Percentiles rank a stretch among this genome's conserved stretches.
Evolutionary conservation across 2,113 vertebrate species (phyloP).

Genomic region (Erinaceus europaeus): DNA sequence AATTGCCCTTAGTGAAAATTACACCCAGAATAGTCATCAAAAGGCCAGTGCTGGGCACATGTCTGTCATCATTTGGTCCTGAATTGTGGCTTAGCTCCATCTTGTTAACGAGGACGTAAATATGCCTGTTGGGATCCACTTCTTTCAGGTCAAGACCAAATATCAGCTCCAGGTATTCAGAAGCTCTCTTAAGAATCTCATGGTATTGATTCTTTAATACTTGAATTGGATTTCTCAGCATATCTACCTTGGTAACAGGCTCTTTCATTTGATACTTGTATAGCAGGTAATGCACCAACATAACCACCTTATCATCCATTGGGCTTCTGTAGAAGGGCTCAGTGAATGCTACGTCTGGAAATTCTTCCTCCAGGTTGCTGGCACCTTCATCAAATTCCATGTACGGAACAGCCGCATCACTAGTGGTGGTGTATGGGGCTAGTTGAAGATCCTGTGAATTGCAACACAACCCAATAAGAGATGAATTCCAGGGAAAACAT

Average conservation of each 20-base stretch:
- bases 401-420: not conserved
- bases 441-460: not conserved
- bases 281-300: not conserved
- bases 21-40: not conserved
- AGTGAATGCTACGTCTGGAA: not conserved
- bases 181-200: not conserved
- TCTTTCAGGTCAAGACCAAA: slow-evolving; percentile 24
- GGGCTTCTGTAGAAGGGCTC: not conserved
- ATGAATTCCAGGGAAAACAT: not conserved
- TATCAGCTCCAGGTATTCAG: not conserved
- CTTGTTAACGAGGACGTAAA: slow-evolving; percentile 13
- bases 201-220: not conserved
- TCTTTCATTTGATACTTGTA: slow-evolving; percentile 26
- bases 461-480: not conserved
- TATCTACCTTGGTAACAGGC: not conserved
- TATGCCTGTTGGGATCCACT: not conserved
- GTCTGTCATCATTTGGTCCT: not conserved
- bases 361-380: not conserved
- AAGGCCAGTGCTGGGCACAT: not conserved
- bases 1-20: not conserved
- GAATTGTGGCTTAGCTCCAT: not conserved
- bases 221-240: not conserved
- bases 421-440: not conserved
- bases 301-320: not conserved
- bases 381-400: not conserved